A percentile compares a stretch with the other conserved stretches of the same genome.
phyloP scores from a whole-genome alignment of 2,113 vertebrate genomes.

The Crotalus helleri region DNA sequence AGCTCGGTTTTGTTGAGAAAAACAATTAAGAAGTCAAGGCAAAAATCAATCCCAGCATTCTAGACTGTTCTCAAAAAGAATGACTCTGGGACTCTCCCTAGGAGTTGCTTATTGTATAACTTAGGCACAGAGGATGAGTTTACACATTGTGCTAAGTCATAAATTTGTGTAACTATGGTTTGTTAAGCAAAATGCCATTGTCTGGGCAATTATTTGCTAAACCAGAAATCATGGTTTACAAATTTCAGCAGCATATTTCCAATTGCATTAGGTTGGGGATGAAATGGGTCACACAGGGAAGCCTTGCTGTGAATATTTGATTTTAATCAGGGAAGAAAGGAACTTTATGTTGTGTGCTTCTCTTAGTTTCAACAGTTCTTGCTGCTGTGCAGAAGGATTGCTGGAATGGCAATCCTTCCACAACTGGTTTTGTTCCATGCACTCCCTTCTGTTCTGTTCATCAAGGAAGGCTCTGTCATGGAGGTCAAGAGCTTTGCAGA shows the following conservation, averaged over 20 bases:
- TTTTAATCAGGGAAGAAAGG: background rate
- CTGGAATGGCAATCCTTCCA: background rate
- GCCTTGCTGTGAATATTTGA: background rate
- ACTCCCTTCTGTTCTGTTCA: constrained; percentile 21
- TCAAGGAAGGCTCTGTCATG: background rate
- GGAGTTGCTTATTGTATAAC: background rate
- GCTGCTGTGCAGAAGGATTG: background rate
- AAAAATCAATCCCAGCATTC: background rate
- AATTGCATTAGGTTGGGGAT: background rate
- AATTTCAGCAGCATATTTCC: background rate
- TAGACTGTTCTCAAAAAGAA: background rate
- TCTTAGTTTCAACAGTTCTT: background rate
- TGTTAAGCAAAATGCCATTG: background rate
- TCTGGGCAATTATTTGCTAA: background rate
- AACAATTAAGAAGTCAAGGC: background rate
- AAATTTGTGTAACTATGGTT: background rate
- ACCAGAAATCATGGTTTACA: background rate
- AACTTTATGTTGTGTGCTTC: background rate
- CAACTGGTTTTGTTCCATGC: constrained; percentile 14
- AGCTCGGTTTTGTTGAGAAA: background rate
- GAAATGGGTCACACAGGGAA: background rate
- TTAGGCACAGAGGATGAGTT: background rate
- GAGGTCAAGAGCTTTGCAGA: constrained; percentile 39
- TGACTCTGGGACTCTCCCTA: background rate
- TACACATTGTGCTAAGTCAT: background rate